phyloP scores from a whole-genome alignment of 2,888 invertebrate genomes.

The Lumbricus terrestris region DNA sequence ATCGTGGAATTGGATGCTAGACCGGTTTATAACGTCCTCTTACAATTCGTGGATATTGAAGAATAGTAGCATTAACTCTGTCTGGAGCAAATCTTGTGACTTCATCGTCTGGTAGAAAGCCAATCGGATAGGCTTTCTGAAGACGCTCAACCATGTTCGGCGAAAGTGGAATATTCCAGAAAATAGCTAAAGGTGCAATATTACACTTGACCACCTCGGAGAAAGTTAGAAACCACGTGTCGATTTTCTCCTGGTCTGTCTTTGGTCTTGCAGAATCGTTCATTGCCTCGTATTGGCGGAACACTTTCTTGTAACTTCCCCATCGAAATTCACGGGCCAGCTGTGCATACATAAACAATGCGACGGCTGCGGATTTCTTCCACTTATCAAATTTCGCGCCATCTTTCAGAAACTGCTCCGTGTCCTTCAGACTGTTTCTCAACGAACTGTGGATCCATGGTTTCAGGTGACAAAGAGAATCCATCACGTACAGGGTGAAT shows the following conservation, averaged over 20 bases:
- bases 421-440: neutral
- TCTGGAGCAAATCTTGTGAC: constrained; percentile 29
- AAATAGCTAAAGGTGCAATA: constrained; percentile 38
- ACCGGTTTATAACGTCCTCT: too few species aligned
- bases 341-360: constrained; percentile 41
- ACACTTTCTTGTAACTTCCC: constrained; percentile 38
- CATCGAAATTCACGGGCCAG: constrained; percentile 40
- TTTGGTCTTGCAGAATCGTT: neutral
- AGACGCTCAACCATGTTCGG: neutral
- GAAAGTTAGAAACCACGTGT: constrained; percentile 40
- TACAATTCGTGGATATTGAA: too few species aligned
- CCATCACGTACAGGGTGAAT: constrained; percentile 43
- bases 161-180: constrained; percentile 40
- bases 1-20: too few species aligned
- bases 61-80: constrained; percentile 19
- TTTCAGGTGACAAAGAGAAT: constrained; percentile 30
- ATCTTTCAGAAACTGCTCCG: constrained; percentile 33
- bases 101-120: constrained; percentile 36
- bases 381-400: constrained; percentile 37
- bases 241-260: constrained; percentile 38
- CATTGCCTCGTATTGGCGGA: constrained; percentile 12
- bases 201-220: constrained; percentile 35
- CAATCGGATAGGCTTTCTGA: constrained; percentile 14
- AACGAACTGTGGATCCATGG: constrained; percentile 40
- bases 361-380: constrained; percentile 35